Evolutionary conservation across 2,797 vertebrate genomes (phyloP), one percentile per base, ranked within the genome.

Genomic region (Chrysocyon brachyurus): DNA sequence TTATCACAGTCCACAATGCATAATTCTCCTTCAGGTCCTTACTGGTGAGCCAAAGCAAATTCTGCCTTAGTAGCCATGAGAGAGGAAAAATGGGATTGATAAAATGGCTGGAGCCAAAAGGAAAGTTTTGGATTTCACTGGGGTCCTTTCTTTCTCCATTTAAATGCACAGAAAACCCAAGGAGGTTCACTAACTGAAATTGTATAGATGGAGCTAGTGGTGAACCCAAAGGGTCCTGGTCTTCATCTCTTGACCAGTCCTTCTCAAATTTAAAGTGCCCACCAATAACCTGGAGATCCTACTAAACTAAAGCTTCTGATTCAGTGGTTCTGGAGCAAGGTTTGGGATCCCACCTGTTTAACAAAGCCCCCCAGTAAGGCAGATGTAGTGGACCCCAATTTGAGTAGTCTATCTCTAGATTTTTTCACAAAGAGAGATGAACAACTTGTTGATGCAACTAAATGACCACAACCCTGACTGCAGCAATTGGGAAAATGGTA

Each of bases 341-440:
- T n/a, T 79, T 61, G n/a, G 36, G 33, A 52, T 40, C 73, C 31
- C 12, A 0, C n/a, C 49, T 19, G 1, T 68, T 21, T 36, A 54
- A 91, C 17, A 40, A 75, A 24, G 24, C 59, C 94, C 49, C 22
- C n/a, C 36, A 21, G 12, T n/a, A 26, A 52, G 12, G 57, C 5
- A 6, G 7, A 63, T 28, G 12, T 1, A 14, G 28, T 83, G 61
- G 81, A 33, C 12, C 85, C 52, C 31, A 61, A 16, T 78, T 94
- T 82, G 63, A 59, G 26, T 19, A 36, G 1, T 2, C 12, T 36
- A 16, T 31, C 24, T 83, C 17, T 70, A 46, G n/a, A 33, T 36
- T 28, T 8, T 72, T 97, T 81, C 87, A n/a, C 52, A 64, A 52
- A 73, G 22, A 90, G 63, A 5, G 73, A 93, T 92, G 64, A 57